Conservation (phyloP, 2,888 invertebrate genomes). For the Cheilosia vernalis region DNA sequence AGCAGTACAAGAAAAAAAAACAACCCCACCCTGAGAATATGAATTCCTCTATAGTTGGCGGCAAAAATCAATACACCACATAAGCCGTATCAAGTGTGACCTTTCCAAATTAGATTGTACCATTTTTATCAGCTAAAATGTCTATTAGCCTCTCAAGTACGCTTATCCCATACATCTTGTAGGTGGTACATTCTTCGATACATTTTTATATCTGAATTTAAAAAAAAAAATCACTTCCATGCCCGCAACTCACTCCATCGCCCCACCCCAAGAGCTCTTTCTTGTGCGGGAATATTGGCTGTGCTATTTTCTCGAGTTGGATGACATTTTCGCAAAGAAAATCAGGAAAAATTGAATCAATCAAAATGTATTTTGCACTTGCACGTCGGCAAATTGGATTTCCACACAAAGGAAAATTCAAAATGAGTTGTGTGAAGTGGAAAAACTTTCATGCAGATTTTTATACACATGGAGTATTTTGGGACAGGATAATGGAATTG, state of each 20-base stretch:
- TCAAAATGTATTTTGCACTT: conserved; percentile 80
- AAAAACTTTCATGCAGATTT: conserved; percentile 74
- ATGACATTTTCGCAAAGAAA: conserved; percentile 58
- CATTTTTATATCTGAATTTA: conserved; percentile 49
- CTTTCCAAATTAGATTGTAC: conserved; percentile 73
- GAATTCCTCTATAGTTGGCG: conserved; percentile 45
- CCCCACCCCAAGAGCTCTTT: conserved; percentile 11
- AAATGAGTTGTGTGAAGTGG: conserved; percentile 71
- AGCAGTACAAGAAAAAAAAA: conserved; percentile 20
- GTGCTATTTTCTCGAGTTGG: conserved; percentile 34
- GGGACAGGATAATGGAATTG: conserved; percentile 26
- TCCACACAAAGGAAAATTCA: conserved; percentile 66
- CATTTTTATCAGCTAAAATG: conserved; percentile 69
- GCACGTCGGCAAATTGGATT: conserved; percentile 80
- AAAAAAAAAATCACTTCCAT: conserved; percentile 8
- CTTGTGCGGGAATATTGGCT: neutral
- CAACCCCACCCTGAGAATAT: neutral
- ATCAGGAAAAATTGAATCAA: conserved; percentile 80
- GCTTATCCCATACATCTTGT: conserved; percentile 56
- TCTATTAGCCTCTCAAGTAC: conserved; percentile 67
- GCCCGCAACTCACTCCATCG: neutral
- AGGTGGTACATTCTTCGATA: conserved; percentile 54
- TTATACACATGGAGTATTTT: conserved; percentile 30
- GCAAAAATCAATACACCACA: conserved; percentile 71
- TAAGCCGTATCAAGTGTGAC: conserved; percentile 74